Percentiles rank a stretch among this genome's conserved stretches.
These are phyloP conservation scores for Mythimna vitellina DNA, from an alignment of 2,888 invertebrate genomes.

Conservation along the genomic window DNA sequence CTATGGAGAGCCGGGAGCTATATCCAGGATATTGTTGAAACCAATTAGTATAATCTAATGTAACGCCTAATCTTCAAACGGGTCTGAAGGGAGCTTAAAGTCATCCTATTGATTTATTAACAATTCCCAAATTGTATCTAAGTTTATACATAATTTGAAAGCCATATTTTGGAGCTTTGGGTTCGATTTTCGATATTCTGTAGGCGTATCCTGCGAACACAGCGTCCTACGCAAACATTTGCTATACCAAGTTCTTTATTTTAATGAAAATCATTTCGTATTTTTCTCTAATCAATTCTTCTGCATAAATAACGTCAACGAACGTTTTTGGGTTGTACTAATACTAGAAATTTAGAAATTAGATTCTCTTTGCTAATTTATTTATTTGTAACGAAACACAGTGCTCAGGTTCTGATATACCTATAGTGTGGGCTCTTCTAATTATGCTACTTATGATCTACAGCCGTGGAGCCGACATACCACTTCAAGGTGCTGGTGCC, in stretches of 20 bases:
- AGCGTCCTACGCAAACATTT: conserved; percentile 45
- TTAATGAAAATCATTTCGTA: conserved; percentile 31
- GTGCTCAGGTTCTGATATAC: conserved; percentile 59
- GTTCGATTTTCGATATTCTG: conserved; percentile 15
- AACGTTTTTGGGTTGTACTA: conserved; percentile 16
- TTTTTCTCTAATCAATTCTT: conserved; percentile 37
- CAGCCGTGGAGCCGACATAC: conserved; percentile 96
- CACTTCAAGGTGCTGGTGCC: conserved; percentile 99
- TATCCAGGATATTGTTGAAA: conserved; percentile 34
- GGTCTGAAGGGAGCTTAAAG: conserved; percentile 41
- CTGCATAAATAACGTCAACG: conserved; percentile 6
- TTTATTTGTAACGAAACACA: conserved; percentile 61
- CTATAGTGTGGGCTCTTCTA: conserved; percentile 41
- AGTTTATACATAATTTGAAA: conserved; percentile 36
- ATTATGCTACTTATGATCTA: conserved; percentile 70
- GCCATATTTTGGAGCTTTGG: conserved; percentile 32
- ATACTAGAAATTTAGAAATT: conserved; percentile 7
- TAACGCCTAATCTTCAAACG: conserved; percentile 55
- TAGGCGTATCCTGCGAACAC: conserved; percentile 3
- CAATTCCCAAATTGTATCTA: conserved; percentile 39
- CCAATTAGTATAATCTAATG: conserved; percentile 49
- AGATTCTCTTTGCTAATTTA: conserved; percentile 9
- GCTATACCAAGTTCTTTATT: conserved; percentile 22
- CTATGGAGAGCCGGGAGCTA: conserved; percentile 14
- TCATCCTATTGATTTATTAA: conserved; percentile 63